A percentile compares a stretch with the other conserved stretches of the same genome.
phyloP scores from a whole-genome alignment of 2,888 invertebrate genomes.

The Arenicola marina region DNA sequence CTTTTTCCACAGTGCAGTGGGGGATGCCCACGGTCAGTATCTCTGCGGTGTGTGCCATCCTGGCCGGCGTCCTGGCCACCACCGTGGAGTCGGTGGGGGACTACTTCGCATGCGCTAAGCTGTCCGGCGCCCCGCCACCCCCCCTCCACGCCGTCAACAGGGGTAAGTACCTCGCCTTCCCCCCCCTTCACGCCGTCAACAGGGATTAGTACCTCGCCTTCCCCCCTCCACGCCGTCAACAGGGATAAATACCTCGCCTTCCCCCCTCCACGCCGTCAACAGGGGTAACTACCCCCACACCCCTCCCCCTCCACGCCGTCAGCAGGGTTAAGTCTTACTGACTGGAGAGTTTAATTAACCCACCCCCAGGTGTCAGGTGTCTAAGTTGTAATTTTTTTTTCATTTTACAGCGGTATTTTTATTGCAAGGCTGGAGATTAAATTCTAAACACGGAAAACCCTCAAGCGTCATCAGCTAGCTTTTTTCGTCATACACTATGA shows the following conservation, averaged over 20 bases:
- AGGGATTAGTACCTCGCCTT: constrained; percentile 60
- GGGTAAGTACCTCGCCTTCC: constrained; percentile 69
- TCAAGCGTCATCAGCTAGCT: background rate
- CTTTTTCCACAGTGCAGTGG: constrained; percentile 43
- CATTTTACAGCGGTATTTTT: background rate
- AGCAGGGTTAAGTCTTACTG: constrained; percentile 21
- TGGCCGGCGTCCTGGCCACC: constrained; percentile 53
- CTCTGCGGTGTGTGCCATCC: constrained; percentile 49
- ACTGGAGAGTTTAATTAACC: no score
- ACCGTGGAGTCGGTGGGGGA: constrained; percentile 71
- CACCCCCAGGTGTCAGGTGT: no score
- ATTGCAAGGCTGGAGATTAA: background rate
- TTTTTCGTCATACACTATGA: background rate
- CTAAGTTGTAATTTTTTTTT: no score
- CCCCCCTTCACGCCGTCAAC: constrained; percentile 85
- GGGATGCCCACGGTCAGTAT: constrained; percentile 51
- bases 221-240: constrained; percentile 15
- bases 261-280: constrained; percentile 77
- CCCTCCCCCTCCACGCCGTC: constrained; percentile 7
- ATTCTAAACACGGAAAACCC: background rate
- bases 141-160: constrained; percentile 78
- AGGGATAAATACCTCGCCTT: constrained; percentile 68
- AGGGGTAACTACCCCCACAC: constrained; percentile 67
- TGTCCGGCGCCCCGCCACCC: constrained; percentile 76
- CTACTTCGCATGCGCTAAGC: constrained; percentile 83